Percentiles rank a stretch among this genome's conserved stretches.
These are phyloP conservation scores for Drosophila birchii DNA, from an alignment of 2,888 invertebrate genomes.

Conservation along the genomic window DNA sequence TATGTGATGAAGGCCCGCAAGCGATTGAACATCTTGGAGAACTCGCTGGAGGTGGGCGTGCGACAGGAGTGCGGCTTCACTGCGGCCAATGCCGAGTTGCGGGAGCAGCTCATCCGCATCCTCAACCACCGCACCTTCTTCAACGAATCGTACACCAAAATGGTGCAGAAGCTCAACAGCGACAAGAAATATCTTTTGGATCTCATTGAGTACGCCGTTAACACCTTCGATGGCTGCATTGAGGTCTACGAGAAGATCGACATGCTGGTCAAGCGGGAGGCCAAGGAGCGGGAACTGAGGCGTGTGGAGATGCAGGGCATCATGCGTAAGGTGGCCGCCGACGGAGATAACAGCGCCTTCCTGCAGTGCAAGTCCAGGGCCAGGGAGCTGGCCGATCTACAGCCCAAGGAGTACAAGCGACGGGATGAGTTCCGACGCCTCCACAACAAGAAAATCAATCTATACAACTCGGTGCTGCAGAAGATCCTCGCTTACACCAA, in stretches of 20 bases:
- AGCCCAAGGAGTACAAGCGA: slow-evolving; percentile 82
- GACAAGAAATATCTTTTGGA: slow-evolving; percentile 84
- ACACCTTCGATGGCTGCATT: slow-evolving; percentile 82
- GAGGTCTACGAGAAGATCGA: slow-evolving; percentile 83
- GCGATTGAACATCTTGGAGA: slow-evolving; percentile 80
- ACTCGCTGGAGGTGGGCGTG: slow-evolving; percentile 81
- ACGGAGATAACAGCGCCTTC: slow-evolving; percentile 78
- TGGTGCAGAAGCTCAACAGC: slow-evolving; percentile 81
- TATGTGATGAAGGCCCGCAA: slow-evolving; percentile 75
- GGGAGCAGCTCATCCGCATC: slow-evolving; percentile 78
- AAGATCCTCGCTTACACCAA: slow-evolving; percentile 81
- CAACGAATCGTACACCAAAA: slow-evolving; percentile 81
- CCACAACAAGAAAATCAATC: slow-evolving; percentile 79
- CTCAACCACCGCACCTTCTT: slow-evolving; percentile 81
- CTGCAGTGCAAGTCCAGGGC: slow-evolving; percentile 76
- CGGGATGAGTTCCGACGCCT: slow-evolving; percentile 78
- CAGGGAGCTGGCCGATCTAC: slow-evolving; percentile 77
- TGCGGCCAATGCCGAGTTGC: slow-evolving; percentile 75
- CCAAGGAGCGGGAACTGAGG: slow-evolving; percentile 76
- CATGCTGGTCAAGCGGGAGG: slow-evolving; percentile 72
- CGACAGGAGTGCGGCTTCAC: slow-evolving; percentile 82
- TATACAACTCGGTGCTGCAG: slow-evolving; percentile 81
- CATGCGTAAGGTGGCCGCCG: slow-evolving; percentile 79
- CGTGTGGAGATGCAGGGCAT: slow-evolving; percentile 83
- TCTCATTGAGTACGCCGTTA: slow-evolving; percentile 82